These are phyloP conservation scores for Ormyrus nitidulus DNA, from an alignment of 2,888 invertebrate species.

Conservation along the genomic window DNA sequence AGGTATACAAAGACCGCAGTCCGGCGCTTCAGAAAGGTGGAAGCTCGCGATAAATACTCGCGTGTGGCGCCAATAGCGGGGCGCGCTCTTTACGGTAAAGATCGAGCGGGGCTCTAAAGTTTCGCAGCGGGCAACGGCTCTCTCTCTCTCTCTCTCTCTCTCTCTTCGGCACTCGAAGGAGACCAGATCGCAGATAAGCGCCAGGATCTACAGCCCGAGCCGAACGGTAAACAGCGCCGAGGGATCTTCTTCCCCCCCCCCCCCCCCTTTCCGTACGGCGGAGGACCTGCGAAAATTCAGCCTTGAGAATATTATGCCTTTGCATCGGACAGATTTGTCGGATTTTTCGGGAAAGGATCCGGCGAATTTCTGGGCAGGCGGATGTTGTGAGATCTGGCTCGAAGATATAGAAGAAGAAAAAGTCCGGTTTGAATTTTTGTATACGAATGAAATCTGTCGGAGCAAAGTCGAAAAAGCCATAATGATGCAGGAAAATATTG, in stretches of 20 bases:
- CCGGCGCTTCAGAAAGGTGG: not conserved
- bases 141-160: conserved; percentile 1
- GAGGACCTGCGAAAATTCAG: conserved; percentile 9
- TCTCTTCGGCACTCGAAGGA: conserved; percentile 38
- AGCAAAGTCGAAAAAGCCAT: too few relatives aligned
- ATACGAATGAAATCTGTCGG: too few relatives aligned
- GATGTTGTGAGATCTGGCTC: too few relatives aligned
- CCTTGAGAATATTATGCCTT: not conserved
- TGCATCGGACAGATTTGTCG: not conserved
- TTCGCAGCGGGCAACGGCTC: conserved; percentile 13
- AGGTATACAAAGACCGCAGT: too few relatives aligned
- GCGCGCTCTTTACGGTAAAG: conserved; percentile 30
- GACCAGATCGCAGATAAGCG: conserved; percentile 66
- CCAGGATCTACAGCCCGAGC: conserved; percentile 65
- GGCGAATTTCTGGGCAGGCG: too few relatives aligned
- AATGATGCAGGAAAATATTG: too few relatives aligned
- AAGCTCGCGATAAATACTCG: conserved; percentile 9
- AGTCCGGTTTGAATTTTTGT: too few relatives aligned
- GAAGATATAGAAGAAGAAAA: too few relatives aligned
- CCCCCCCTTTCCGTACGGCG: not conserved
- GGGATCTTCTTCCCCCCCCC: conserved; percentile 21
- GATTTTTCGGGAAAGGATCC: too few relatives aligned
- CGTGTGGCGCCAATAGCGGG: not conserved
- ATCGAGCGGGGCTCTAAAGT: conserved; percentile 16
- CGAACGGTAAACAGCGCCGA: conserved; percentile 65